Evolutionary conservation across 2,113 vertebrate species (phyloP).

Genomic region (Oreochromis niloticus): DNA sequence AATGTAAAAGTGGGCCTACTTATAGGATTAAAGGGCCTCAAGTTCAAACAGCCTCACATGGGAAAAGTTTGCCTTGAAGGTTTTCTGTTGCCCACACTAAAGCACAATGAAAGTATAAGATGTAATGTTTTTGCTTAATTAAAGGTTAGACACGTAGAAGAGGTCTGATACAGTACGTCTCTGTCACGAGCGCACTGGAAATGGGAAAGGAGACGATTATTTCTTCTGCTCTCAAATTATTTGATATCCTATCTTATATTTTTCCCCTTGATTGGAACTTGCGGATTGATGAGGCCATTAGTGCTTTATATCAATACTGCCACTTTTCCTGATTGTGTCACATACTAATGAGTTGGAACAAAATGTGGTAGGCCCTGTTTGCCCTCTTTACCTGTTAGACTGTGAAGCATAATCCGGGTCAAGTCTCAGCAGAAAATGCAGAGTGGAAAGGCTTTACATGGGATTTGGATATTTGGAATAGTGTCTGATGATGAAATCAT

Average conservation of each 20-base stretch:
- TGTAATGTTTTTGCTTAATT: neutral
- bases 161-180: neutral
- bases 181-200: neutral
- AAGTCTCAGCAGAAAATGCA: neutral
- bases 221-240: neutral
- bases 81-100: neutral
- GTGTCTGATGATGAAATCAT: neutral
- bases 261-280: neutral
- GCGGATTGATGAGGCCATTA: neutral
- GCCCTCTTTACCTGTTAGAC: neutral
- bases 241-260: neutral
- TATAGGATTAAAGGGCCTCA: neutral
- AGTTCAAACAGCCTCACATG: neutral
- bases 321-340: neutral
- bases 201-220: neutral
- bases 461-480: constrained; percentile 11
- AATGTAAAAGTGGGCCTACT: neutral
- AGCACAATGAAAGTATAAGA: neutral
- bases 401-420: neutral
- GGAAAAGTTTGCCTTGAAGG: neutral
- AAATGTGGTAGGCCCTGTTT: neutral
- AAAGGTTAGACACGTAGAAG: neutral
- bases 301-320: neutral
- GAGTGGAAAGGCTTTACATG: neutral
- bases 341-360: neutral